Conservation (phyloP, 1,140 invertebrate species). For the Ips nitidus region DNA sequence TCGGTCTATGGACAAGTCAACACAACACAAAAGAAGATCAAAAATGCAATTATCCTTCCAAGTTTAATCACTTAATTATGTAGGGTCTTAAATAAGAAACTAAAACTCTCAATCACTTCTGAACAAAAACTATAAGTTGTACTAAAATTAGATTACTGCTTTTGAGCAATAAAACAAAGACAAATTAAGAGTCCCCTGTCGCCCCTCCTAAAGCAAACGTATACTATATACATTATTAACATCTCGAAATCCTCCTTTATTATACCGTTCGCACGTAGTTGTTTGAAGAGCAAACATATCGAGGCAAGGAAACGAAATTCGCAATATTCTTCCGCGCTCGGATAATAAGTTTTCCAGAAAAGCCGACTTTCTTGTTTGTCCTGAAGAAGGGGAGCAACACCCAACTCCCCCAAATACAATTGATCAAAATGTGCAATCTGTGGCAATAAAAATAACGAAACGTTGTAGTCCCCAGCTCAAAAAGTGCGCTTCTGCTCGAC, state of each 20-base stretch:
- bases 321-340: background rate
- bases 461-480: background rate
- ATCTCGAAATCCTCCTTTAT: background rate
- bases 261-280: background rate
- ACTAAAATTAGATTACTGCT: too few species aligned
- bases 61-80: too few species aligned
- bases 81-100: too few species aligned
- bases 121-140: too few species aligned
- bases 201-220: background rate
- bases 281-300: conserved; percentile 6
- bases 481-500: background rate
- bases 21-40: too few species aligned
- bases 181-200: background rate
- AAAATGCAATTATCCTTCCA: too few species aligned
- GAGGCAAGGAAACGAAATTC: background rate
- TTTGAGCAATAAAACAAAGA: too few species aligned
- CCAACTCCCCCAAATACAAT: background rate
- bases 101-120: too few species aligned
- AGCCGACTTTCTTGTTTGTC: background rate
- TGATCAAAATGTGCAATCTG: background rate
- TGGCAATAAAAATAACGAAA: background rate
- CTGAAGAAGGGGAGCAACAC: background rate
- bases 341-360: too few species aligned
- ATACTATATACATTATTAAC: background rate
- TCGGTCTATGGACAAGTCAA: too few species aligned